phyloP scores from a whole-genome alignment of 2,888 invertebrate genomes.

The Amphipoea oculea region DNA sequence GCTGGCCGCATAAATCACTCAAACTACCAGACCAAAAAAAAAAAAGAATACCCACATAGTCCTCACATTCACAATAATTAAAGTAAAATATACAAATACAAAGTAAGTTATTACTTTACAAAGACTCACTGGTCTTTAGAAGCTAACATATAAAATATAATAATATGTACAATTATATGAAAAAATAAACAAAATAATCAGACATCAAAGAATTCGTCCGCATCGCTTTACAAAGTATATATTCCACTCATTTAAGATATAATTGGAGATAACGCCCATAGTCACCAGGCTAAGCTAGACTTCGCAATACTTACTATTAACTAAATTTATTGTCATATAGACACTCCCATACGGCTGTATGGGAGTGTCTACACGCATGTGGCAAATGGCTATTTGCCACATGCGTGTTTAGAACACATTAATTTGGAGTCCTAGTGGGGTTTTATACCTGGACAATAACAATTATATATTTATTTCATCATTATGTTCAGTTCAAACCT shows the following conservation, averaged over 20 bases:
- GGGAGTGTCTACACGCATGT: no score
- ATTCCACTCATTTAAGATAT: background rate
- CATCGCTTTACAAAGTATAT: no score
- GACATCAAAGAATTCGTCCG: no score
- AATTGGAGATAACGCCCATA: background rate
- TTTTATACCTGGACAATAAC: constrained; percentile 11
- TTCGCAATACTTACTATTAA: constrained; percentile 8
- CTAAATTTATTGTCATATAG: constrained; percentile 10
- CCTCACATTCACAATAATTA: no score
- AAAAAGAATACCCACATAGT: no score
- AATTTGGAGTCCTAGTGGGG: constrained; percentile 19
- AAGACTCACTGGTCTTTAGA: no score
- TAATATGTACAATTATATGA: no score
- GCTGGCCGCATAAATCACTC: no score
- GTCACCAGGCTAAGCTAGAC: background rate
- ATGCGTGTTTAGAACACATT: constrained; percentile 41
- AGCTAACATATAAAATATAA: no score
- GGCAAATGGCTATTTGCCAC: constrained; percentile 12
- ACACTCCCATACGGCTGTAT: constrained; percentile 22
- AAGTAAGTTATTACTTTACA: no score
- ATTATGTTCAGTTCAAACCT: constrained; percentile 18
- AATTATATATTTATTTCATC: constrained; percentile 29
- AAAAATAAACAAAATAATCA: no score
- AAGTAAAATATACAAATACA: background rate
- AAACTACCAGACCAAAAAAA: no score